Conservation (phyloP, 2,888 invertebrate genomes). For the Drosophila neoperkinsi region DNA sequence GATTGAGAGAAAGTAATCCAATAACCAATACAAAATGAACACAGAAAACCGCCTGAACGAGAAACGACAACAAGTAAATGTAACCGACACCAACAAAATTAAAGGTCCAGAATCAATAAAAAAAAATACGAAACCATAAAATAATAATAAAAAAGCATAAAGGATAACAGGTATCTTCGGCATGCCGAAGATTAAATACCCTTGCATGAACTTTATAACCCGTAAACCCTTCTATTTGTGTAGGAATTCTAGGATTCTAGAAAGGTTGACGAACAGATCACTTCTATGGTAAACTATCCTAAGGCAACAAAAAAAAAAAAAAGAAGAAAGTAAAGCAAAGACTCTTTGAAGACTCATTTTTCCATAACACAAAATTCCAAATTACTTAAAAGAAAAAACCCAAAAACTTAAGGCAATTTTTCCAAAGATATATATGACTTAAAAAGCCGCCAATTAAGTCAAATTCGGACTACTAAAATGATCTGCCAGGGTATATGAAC, state of each 20-base stretch:
- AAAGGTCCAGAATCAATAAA: constrained; percentile 13
- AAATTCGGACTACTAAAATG: background rate
- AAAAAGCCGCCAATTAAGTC: background rate
- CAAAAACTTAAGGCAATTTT: background rate
- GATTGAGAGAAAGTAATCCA: constrained; percentile 8
- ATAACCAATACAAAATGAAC: constrained; percentile 17
- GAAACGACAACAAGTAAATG: constrained; percentile 19
- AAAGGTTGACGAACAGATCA: background rate
- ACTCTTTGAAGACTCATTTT: background rate
- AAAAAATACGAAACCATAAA: constrained; percentile 16
- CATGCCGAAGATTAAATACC: constrained; percentile 22
- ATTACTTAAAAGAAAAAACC: background rate
- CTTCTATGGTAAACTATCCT: background rate
- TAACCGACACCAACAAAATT: constrained; percentile 47
- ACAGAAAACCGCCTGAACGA: constrained; percentile 2
- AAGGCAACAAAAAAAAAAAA: background rate
- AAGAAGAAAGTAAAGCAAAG: background rate
- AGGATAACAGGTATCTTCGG: constrained; percentile 19
- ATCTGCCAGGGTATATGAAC: constrained; percentile 19
- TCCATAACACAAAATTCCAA: background rate
- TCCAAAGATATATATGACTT: background rate
- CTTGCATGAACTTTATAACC: constrained; percentile 23
- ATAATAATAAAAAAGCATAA: constrained; percentile 15
- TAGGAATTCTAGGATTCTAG: background rate
- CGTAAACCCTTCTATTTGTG: background rate